Evolutionary conservation across 2,888 invertebrate species (phyloP), one percentile per base, ranked within the genome.

Genomic region (Alloplasta piceator): DNA sequence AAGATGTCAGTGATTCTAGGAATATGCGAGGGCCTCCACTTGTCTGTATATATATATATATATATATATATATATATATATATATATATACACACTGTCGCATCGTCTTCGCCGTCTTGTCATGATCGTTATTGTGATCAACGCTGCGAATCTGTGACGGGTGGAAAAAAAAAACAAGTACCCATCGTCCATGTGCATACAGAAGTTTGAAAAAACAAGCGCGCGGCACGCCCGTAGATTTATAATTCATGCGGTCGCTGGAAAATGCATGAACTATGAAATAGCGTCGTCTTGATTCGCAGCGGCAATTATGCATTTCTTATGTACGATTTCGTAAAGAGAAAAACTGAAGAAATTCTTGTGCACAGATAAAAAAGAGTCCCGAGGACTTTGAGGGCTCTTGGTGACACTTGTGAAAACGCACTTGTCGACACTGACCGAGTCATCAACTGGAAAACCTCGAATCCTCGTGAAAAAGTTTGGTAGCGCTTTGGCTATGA

Each of bases 1-100:
- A 66, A 78, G 74, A 82, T 82, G 70, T 60, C 73, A 52, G 81
- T 60, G 70, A 64, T 81, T 82, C 81, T 82, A 48, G 74, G 78
- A 82, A 82, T 73, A 67, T 50, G 61, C 66, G 71, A 78, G 73
- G 70, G 71, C 60, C 68, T 67, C 64, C 26, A 63, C 50, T 68
- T 72, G 61, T 26, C 7, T n/a, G n/a, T 64, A 36, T 43, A 4
- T 43, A 43, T 4, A 43, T 43, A 43, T 43, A 43, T 64, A 36
- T 43, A 4, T 43, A 43, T 4, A 43, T 43, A 43, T 43, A 43
- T 64, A 36, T 43, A 4, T 43, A 43, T 4, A 43, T 64, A 36
- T 43, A 4, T 43, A 43, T 4, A 43, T 43, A 43, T 43, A 43
- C 14, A 6, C 14, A 52, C 26, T 26, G 26, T 26, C 14, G 52